Evolutionary conservation across 2,888 invertebrate species (phyloP).

Genomic region (Clanis bilineata): DNA sequence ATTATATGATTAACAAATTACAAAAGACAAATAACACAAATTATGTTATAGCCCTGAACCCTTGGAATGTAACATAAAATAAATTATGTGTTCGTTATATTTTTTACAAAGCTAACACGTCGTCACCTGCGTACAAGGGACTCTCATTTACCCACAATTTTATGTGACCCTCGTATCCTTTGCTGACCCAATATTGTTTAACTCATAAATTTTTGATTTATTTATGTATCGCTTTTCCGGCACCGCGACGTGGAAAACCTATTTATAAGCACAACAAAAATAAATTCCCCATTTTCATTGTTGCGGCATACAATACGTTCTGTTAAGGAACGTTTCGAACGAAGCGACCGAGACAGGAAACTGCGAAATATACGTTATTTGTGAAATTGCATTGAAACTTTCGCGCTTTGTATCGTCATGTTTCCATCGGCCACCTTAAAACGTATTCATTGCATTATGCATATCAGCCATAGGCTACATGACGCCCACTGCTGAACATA

Average conservation of each 20-base stretch:
- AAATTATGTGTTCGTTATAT: conserved; percentile 1
- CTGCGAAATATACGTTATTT: no score
- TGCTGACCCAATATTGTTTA: conserved; percentile 12
- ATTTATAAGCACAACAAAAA: neutral
- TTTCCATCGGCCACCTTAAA: no score
- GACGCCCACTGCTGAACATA: no score
- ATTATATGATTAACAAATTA: neutral
- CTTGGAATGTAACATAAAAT: neutral
- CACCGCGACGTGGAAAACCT: neutral
- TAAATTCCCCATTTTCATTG: neutral
- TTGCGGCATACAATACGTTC: neutral
- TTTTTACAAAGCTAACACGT: conserved; percentile 12
- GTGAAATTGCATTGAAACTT: no score
- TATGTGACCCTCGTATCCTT: conserved; percentile 13
- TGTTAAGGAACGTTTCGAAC: no score
- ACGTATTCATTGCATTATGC: no score
- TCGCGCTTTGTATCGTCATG: no score
- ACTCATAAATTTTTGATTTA: conserved; percentile 14
- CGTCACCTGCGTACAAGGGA: conserved; percentile 11
- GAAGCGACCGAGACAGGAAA: no score
- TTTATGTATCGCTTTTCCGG: conserved; percentile 7
- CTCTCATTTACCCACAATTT: conserved; percentile 13
- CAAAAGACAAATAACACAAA: neutral
- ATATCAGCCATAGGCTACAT: no score
- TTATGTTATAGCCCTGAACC: neutral